Percentiles rank a stretch among this genome's conserved stretches.
phyloP scores from a whole-genome alignment of 2,797 vertebrate genomes.

The Phylloscopus collybita region DNA sequence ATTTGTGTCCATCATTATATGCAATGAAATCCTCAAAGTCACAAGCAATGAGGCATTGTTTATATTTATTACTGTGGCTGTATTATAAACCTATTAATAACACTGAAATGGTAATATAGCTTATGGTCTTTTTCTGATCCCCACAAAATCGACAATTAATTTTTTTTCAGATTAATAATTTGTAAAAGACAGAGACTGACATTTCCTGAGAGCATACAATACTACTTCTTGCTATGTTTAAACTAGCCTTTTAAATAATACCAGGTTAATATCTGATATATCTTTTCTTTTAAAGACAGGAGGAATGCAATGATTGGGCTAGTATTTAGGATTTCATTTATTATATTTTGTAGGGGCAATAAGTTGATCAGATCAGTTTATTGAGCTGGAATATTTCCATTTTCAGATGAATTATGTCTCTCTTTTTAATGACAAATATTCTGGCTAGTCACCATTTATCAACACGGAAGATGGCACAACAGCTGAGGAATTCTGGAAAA shows the following conservation, averaged over 20 bases:
- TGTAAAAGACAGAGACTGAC: background rate
- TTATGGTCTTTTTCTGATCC: background rate
- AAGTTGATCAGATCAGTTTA: background rate
- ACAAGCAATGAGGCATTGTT: background rate
- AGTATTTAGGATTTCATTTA: background rate
- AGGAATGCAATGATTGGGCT: background rate
- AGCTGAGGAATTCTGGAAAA: background rate
- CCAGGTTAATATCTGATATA: background rate
- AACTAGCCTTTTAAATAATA: background rate
- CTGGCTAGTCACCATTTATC: background rate
- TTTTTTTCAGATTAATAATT: background rate
- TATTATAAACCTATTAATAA: constrained; percentile 1
- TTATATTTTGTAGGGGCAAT: background rate
- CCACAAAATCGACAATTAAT: background rate
- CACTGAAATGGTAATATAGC: background rate
- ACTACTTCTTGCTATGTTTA: background rate
- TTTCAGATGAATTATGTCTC: background rate
- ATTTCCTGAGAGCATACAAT: background rate
- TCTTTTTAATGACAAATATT: background rate
- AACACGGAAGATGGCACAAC: background rate
- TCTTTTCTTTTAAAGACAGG: background rate
- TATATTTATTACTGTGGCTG: background rate
- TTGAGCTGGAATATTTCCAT: background rate
- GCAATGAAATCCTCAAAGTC: background rate
- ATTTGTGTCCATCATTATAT: background rate